Evolutionary conservation across 2,888 invertebrate genomes (phyloP).

Genomic region (Arge pagana): DNA sequence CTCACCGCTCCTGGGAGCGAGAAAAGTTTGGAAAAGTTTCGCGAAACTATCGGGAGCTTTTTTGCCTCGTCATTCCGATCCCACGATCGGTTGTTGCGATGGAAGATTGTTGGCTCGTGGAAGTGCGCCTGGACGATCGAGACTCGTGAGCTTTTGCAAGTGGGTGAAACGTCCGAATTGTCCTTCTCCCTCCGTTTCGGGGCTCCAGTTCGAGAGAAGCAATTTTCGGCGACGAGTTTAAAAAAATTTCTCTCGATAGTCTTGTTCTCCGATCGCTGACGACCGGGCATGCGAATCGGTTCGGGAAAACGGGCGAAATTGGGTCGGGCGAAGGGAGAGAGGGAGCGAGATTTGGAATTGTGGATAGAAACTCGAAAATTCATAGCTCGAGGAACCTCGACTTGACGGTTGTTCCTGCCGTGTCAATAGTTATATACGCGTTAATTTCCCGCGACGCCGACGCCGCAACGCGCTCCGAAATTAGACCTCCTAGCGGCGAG

Average conservation of each 20-base stretch:
- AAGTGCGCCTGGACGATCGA: too few relatives aligned
- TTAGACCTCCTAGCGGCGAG: too few relatives aligned
- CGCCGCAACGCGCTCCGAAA: too few relatives aligned
- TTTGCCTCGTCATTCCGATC: too few relatives aligned
- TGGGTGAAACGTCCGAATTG: constrained; percentile 9
- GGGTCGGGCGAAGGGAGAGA: constrained; percentile 15
- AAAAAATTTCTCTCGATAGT: constrained; percentile 28
- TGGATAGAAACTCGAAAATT: not conserved
- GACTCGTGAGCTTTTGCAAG: too few relatives aligned
- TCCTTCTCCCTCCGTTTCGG: not conserved
- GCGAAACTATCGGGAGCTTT: too few relatives aligned
- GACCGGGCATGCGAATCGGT: constrained; percentile 13
- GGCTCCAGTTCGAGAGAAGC: constrained; percentile 13
- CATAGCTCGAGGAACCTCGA: constrained; percentile 20
- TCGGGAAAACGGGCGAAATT: constrained; percentile 1
- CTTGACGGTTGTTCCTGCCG: constrained; percentile 23
- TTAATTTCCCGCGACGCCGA: too few relatives aligned
- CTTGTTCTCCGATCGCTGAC: constrained; percentile 8
- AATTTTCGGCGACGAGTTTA: too few relatives aligned
- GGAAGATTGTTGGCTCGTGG: too few relatives aligned
- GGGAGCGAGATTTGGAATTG: constrained; percentile 1
- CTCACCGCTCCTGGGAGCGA: constrained; percentile 1
- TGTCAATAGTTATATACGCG: too few relatives aligned
- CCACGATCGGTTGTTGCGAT: too few relatives aligned
- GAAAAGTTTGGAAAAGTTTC: too few relatives aligned